phyloP scores from a whole-genome alignment of 1,140 invertebrate species.

The Colletes gigas region DNA sequence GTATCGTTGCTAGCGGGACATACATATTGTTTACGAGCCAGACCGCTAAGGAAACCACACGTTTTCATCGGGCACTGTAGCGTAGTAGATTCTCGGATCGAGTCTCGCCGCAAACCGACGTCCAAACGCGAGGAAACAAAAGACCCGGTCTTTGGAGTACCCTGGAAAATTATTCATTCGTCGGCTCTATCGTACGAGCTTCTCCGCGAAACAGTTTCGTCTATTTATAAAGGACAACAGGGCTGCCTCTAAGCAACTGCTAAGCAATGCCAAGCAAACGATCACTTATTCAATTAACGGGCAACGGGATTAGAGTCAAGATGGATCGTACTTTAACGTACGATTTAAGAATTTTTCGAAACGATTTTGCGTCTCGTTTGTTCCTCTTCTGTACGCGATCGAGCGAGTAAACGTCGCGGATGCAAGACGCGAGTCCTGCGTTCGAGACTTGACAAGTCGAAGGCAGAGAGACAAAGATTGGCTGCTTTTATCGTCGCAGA shows the following conservation, averaged over 20 bases:
- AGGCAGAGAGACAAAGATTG: slow-evolving; percentile 33
- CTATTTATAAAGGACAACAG: slow-evolving; percentile 42
- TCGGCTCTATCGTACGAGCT: background rate
- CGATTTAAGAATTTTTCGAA: too few relatives aligned
- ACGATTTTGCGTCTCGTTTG: too few relatives aligned
- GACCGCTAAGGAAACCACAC: background rate
- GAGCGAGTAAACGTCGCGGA: too few relatives aligned
- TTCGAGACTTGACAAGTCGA: too few relatives aligned
- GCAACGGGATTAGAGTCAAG: too few relatives aligned
- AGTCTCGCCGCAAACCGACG: slow-evolving; percentile 10
- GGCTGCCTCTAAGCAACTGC: background rate
- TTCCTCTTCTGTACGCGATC: too few relatives aligned
- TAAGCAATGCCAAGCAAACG: too few relatives aligned
- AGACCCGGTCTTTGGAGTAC: background rate
- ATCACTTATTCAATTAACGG: too few relatives aligned
- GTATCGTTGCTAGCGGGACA: too few relatives aligned
- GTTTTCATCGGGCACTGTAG: background rate
- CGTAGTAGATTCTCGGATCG: background rate
- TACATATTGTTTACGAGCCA: too few relatives aligned
- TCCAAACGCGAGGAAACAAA: background rate
- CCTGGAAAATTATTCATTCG: slow-evolving; percentile 42
- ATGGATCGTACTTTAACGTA: too few relatives aligned
- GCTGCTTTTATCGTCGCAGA: slow-evolving; percentile 52
- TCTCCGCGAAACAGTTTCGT: slow-evolving; percentile 35
- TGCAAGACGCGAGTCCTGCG: too few relatives aligned